phyloP scores from a whole-genome alignment of 2,113 vertebrate genomes.

The Scolopax mira region DNA sequence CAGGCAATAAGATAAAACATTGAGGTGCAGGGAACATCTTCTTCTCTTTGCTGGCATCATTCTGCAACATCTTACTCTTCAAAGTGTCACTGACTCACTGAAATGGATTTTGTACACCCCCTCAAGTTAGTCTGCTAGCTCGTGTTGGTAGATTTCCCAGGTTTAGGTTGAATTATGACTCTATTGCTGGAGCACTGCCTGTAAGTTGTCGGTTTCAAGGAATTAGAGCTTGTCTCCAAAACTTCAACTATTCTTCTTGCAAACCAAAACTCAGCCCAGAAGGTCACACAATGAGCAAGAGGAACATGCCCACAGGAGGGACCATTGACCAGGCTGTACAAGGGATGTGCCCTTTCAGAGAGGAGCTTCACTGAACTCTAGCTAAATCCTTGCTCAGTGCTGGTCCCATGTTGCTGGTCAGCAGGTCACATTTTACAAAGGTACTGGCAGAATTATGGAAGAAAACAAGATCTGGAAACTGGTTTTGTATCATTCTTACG shows the following conservation, averaged over 20 bases:
- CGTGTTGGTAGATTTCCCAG: neutral
- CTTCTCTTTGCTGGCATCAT: neutral
- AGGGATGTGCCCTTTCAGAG: neutral
- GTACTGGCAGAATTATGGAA: neutral
- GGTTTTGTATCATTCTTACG: neutral
- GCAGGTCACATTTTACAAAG: neutral
- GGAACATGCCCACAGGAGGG: neutral
- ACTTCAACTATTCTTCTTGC: neutral
- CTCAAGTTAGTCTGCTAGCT: neutral
- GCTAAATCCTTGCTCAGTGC: neutral
- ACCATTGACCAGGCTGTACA: accelerated
- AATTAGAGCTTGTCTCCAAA: neutral
- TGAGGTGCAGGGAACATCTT: neutral
- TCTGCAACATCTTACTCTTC: conserved; percentile 17
- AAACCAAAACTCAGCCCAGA: neutral
- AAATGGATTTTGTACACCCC: conserved; percentile 10
- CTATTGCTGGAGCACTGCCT: neutral
- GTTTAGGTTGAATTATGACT: neutral
- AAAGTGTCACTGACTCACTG: conserved; percentile 34
- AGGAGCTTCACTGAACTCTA: neutral
- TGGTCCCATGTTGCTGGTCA: neutral
- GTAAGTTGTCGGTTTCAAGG: neutral
- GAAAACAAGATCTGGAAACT: neutral
- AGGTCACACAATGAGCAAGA: neutral
- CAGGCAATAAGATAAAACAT: neutral